phyloP scores from a whole-genome alignment of 1,140 invertebrate species.

The Drosophila pruinosa region DNA sequence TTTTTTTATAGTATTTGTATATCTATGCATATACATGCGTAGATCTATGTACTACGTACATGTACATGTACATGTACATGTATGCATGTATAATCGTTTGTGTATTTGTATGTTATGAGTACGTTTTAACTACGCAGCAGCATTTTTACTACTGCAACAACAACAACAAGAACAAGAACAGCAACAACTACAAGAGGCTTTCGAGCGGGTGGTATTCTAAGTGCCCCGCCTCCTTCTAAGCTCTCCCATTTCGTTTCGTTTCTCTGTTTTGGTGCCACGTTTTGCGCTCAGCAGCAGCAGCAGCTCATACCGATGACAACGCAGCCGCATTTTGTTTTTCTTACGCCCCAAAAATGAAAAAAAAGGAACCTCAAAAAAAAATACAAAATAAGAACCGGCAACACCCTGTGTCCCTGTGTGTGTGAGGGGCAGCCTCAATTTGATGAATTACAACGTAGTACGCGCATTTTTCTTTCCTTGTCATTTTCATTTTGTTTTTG shows the following conservation, averaged over 20 bases:
- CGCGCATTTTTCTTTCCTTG: constrained; percentile 17
- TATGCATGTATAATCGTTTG: not conserved
- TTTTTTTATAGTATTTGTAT: constrained; percentile 34
- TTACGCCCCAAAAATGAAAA: constrained; percentile 57
- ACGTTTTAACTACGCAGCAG: constrained; percentile 72
- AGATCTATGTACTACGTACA: constrained; percentile 22
- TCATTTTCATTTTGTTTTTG: constrained; percentile 4
- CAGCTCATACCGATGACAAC: constrained; percentile 38
- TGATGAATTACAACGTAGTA: constrained; percentile 74
- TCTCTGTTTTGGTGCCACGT: constrained; percentile 45
- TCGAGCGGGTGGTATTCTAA: constrained; percentile 34
- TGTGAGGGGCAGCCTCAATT: constrained; percentile 25
- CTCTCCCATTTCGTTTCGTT: constrained; percentile 16
- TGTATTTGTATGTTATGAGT: constrained; percentile 46
- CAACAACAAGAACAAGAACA: constrained; percentile 18
- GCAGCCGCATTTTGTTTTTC: constrained; percentile 68
- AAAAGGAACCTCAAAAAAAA: no score
- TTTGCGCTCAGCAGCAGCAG: constrained; percentile 42
- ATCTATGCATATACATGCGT: constrained; percentile 23
- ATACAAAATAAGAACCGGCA: constrained; percentile 9
- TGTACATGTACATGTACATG: constrained; percentile 16
- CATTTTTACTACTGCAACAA: constrained; percentile 49
- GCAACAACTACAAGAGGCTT: constrained; percentile 9
- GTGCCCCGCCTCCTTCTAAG: constrained; percentile 21
- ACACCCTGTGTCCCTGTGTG: constrained; percentile 53